These are phyloP conservation scores for Heteromyza rotundicornis DNA, from an alignment of 2,888 invertebrate species.

Conservation along the genomic window DNA sequence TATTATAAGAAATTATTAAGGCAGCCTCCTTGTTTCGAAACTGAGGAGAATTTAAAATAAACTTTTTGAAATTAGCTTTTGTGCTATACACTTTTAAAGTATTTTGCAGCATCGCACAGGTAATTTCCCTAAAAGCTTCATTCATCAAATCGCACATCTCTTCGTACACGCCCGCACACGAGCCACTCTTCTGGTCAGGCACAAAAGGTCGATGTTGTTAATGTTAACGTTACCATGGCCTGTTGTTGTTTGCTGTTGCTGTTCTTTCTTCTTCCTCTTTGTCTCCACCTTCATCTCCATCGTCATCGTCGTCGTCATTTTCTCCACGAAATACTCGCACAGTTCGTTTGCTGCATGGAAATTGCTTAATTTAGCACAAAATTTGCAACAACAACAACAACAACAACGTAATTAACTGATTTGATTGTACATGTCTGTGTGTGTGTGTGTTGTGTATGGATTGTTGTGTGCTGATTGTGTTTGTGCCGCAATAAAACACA, in stretches of 20 bases:
- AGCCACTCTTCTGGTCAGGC: background rate
- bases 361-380: conserved; percentile 53
- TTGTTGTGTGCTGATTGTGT: background rate
- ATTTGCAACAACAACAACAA: conserved; percentile 31
- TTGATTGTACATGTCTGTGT: conserved; percentile 6
- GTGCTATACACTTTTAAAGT: no score
- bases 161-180: background rate
- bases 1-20: no score
- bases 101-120: no score
- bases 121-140: background rate
- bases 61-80: no score
- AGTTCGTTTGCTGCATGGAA: conserved; percentile 44
- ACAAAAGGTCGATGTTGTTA: background rate
- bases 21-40: no score
- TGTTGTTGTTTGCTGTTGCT: no score
- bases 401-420: conserved; percentile 18
- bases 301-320: no score
- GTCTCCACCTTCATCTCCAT: no score
- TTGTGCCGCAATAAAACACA: background rate
- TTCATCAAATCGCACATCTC: background rate
- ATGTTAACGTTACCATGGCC: no score
- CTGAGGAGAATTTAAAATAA: no score
- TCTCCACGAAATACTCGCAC: background rate
- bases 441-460: background rate
- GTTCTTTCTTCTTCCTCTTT: no score